Conservation (phyloP, 2,797 vertebrate species). For the Cuniculus paca region DNA sequence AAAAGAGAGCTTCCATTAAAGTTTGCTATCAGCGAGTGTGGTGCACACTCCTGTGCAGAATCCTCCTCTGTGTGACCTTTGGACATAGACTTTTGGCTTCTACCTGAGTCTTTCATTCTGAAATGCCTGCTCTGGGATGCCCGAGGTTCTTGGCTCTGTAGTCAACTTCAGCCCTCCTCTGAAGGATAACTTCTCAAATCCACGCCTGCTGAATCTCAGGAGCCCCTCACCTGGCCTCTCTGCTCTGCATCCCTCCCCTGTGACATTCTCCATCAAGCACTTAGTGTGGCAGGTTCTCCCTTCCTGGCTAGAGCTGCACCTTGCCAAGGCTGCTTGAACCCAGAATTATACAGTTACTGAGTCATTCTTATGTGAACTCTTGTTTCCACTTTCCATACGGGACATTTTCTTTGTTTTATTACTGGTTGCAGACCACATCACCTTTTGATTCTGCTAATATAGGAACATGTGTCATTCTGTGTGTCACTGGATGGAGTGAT, state of each 20-base stretch:
- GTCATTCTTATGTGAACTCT: neutral
- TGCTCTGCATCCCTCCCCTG: neutral
- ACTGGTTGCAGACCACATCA: neutral
- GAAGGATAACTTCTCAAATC: neutral
- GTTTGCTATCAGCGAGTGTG: neutral
- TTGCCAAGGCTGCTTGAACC: neutral
- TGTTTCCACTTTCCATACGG: neutral
- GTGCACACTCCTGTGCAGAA: neutral
- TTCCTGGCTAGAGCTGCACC: neutral
- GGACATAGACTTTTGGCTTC: neutral
- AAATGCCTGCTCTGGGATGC: neutral
- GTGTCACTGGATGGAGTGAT: neutral
- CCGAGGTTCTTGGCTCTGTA: neutral
- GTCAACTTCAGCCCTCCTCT: neutral
- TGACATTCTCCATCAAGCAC: neutral
- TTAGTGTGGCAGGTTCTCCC: fast-evolving
- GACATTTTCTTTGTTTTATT: neutral
- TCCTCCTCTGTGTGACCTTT: neutral
- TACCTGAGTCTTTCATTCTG: neutral
- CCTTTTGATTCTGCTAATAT: neutral
- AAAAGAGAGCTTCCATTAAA: neutral
- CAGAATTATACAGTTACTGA: too few species aligned
- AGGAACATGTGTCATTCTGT: neutral
- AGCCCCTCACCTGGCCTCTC: neutral
- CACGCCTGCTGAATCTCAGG: neutral